Evolutionary conservation across 2,888 invertebrate species (phyloP).

Genomic region (Phalera bucephala): DNA sequence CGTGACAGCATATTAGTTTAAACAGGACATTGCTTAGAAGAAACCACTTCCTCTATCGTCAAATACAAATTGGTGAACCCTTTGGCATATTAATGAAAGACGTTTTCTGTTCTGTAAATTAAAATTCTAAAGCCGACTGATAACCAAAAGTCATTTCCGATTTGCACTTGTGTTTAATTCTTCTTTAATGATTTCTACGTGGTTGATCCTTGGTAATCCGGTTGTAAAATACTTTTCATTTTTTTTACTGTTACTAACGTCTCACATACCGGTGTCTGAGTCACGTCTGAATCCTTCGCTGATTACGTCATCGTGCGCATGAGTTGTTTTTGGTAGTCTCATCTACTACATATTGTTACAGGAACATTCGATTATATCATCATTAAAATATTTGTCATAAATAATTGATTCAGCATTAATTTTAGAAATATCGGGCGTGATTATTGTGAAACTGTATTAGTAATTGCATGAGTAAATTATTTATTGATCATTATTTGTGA

Average conservation of each 20-base stretch:
- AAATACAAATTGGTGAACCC: slow-evolving; percentile 67
- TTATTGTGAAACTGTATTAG: no score
- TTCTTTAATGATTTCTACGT: background rate
- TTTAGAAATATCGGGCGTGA: background rate
- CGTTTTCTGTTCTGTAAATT: slow-evolving; percentile 11
- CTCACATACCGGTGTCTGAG: slow-evolving; percentile 48
- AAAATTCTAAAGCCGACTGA: slow-evolving; percentile 13
- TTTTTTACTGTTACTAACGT: slow-evolving; percentile 33
- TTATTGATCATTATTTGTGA: no score
- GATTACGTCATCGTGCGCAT: slow-evolving; percentile 61
- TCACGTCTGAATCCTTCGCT: slow-evolving; percentile 64
- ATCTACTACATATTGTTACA: slow-evolving; percentile 22
- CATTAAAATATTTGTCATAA: slow-evolving; percentile 15
- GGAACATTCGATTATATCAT: slow-evolving; percentile 24
- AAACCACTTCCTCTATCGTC: slow-evolving; percentile 68
- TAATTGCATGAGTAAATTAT: no score
- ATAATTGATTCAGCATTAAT: slow-evolving; percentile 15
- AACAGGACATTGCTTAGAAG: slow-evolving; percentile 57
- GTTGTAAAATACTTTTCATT: slow-evolving; percentile 23
- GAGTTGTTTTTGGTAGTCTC: slow-evolving; percentile 35
- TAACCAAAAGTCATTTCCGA: slow-evolving; percentile 9
- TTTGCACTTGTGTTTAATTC: background rate
- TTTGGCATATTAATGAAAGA: slow-evolving; percentile 67
- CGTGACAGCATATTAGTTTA: slow-evolving; percentile 42
- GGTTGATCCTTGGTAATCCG: slow-evolving; percentile 18